Percentiles rank a stretch among this genome's conserved stretches.
phyloP scores from a whole-genome alignment of 1,140 invertebrate species.

The Proales similis region DNA sequence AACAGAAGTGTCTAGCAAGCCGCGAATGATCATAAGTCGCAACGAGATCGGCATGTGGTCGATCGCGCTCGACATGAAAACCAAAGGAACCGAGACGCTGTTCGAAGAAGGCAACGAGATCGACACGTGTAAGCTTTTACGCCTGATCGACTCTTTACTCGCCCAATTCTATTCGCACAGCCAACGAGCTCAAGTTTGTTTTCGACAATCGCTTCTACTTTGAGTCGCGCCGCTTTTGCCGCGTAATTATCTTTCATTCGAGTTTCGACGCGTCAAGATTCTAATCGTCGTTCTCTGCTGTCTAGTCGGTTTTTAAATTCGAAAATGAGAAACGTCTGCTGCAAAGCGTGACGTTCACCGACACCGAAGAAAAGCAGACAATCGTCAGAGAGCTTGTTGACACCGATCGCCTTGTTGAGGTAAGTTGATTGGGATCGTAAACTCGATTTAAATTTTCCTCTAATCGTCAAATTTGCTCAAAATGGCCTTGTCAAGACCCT shows the following conservation, averaged over 20 bases:
- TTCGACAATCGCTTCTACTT: constrained; percentile 36
- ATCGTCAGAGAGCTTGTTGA: constrained; percentile 17
- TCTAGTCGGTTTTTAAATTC: constrained; percentile 33
- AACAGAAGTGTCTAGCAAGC: constrained; percentile 20
- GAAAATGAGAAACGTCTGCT: constrained; percentile 25
- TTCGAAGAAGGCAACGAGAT: constrained; percentile 29
- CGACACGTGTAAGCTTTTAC: constrained; percentile 2
- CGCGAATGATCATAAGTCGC: background rate
- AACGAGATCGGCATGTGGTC: constrained; percentile 22
- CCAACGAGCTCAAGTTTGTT: constrained; percentile 30
- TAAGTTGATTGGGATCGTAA: background rate
- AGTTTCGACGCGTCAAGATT: background rate
- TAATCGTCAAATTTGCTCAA: background rate
- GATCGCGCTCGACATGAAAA: constrained; percentile 36
- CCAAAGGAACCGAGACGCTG: constrained; percentile 30
- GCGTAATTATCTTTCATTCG: background rate
- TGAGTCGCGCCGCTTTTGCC: constrained; percentile 4
- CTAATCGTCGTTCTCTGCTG: background rate
- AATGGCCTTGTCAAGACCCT: constrained; percentile 1
- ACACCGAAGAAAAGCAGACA: constrained; percentile 25
- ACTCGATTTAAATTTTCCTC: background rate
- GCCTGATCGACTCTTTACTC: background rate
- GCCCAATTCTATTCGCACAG: background rate
- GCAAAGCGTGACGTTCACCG: constrained; percentile 28
- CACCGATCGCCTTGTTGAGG: constrained; percentile 10